phyloP scores from a whole-genome alignment of 53 echinoderm and acorn worm genomes.

The Hippasteria phrygiana region DNA sequence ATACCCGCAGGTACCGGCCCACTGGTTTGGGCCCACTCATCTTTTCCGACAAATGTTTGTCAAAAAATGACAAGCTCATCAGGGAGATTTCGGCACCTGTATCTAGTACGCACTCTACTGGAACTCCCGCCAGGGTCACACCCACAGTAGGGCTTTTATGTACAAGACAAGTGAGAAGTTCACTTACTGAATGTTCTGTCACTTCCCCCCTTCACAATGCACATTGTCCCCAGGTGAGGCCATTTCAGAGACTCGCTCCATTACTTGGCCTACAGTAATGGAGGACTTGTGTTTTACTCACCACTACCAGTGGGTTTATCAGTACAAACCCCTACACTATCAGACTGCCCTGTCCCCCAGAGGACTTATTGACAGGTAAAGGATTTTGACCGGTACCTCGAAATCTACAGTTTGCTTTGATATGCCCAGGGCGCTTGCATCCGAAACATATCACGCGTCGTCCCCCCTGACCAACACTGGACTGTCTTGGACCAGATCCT shows the following conservation, averaged over 20 bases:
- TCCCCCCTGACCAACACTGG: background rate
- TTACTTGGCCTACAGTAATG: conserved; percentile 11
- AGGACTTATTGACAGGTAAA: background rate
- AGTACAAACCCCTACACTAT: too few species aligned
- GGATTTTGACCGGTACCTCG: background rate
- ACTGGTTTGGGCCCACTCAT: background rate
- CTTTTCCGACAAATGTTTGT: background rate
- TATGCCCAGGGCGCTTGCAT: conserved; percentile 13
- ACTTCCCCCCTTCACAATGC: background rate
- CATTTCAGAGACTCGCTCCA: background rate
- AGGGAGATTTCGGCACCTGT: conserved; percentile 67
- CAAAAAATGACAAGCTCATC: conserved; percentile 49
- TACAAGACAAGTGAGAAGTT: conserved; percentile 1
- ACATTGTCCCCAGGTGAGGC: background rate
- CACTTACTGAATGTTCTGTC: background rate
- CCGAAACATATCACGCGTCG: background rate
- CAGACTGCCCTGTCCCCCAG: background rate
- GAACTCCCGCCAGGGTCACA: conserved; percentile 27
- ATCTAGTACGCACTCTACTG: conserved; percentile 54
- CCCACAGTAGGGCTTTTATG: conserved; percentile 42
- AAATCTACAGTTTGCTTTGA: background rate
- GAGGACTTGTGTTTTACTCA: conserved; percentile 12
- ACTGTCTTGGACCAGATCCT: background rate
- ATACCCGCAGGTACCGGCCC: conserved; percentile 23
- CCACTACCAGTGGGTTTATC: background rate